Conservation (phyloP, 2,113 vertebrate species). For the Muntiacus reevesi region DNA sequence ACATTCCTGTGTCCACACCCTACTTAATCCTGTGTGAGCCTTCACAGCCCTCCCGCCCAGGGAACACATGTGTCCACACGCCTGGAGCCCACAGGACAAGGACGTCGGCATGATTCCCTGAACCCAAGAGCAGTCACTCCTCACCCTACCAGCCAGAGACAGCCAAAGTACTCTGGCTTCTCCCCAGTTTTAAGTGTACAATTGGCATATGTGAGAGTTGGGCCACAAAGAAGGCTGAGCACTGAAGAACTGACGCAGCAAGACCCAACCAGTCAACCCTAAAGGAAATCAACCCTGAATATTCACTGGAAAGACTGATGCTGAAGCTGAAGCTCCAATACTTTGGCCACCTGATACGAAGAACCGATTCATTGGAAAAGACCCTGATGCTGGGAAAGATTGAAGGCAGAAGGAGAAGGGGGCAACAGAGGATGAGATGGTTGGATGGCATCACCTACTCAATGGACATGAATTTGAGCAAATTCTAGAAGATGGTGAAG, state of each 20-base stretch:
- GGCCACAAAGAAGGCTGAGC: neutral
- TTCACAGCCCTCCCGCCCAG: neutral
- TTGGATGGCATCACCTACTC: neutral
- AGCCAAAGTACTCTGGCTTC: neutral
- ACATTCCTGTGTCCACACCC: neutral
- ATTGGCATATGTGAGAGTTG: neutral
- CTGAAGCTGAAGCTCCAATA: neutral
- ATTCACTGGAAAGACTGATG: neutral
- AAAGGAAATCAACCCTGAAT: neutral
- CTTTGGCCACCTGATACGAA: neutral
- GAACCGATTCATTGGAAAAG: neutral
- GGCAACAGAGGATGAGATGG: neutral
- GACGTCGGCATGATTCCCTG: fast-evolving
- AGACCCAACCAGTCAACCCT: neutral
- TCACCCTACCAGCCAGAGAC: neutral
- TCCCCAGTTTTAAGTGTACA: neutral
- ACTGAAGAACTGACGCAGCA: neutral
- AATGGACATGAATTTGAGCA: neutral
- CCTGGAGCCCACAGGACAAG: neutral
- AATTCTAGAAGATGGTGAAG: neutral
- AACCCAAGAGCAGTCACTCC: neutral
- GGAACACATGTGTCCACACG: fast-evolving
- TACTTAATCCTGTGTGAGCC: neutral
- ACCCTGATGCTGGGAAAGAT: neutral
- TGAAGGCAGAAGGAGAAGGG: neutral